Evolutionary conservation across 2,113 vertebrate genomes (phyloP).

Genomic region (Pluvialis apricaria): DNA sequence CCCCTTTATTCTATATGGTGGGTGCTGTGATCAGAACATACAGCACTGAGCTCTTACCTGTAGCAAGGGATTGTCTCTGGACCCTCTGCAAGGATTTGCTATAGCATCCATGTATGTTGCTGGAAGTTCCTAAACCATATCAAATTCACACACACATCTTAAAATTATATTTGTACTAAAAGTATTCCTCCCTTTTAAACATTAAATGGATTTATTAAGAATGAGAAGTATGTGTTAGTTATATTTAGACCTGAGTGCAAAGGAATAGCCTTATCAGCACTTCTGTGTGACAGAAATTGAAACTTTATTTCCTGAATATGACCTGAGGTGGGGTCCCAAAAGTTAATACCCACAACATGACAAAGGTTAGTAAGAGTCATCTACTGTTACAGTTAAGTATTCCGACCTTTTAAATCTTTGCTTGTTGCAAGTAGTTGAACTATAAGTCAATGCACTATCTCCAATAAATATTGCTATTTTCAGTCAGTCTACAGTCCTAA

Average conservation of each 20-base stretch:
- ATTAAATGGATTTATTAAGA: background rate
- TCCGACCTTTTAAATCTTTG: background rate
- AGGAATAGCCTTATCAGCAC: background rate
- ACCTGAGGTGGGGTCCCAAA: background rate
- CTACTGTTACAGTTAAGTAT: background rate
- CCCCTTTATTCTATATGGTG: background rate
- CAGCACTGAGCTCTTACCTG: background rate
- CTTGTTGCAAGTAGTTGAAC: background rate
- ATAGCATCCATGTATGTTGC: fast-evolving
- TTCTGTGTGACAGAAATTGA: background rate
- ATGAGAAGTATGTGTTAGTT: background rate
- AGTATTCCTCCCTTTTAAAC: background rate
- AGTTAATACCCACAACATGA: background rate
- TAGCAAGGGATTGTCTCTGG: background rate
- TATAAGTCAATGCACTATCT: background rate
- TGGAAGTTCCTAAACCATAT: background rate
- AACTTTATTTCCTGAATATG: background rate
- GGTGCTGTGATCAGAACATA: background rate
- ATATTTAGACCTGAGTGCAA: background rate
- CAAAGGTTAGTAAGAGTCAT: background rate
- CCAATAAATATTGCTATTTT: background rate
- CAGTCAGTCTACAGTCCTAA: background rate
- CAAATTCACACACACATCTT: background rate
- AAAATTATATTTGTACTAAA: background rate
- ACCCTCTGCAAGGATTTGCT: background rate